Base-by-base conservation (phyloP, 2,888 invertebrate species). In the Adelognathus sp. region DNA sequence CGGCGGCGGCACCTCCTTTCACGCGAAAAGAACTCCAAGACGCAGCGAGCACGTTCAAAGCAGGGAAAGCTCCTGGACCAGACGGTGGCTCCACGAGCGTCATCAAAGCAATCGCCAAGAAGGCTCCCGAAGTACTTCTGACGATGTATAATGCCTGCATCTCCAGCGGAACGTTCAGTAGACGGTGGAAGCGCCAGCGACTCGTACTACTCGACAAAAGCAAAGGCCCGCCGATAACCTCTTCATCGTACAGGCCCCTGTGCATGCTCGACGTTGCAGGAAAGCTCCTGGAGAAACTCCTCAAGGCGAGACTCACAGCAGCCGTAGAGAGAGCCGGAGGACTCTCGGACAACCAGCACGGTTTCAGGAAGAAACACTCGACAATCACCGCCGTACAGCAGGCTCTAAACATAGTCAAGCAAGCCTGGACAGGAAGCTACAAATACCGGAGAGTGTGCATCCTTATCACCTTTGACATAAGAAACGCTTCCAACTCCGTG, bases 221-320 rank as follows among this genome's bases (percentile, higher is more conserved):
- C 9, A 80, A 79, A 46, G 77, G 81, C 16, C 46, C 72, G 16
- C 63, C 70, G 18, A 21, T 66, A 14, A 67, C 66, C 11, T 41
- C 82, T 21, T 81, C 33, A 29, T 46, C 60, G 39, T 82, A 61
- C 58, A 73, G 75, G n/a, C 78, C 73, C n/a, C 75, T 81, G 0
- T 78, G 77, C 63, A 18, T 83, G 44, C 29, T 72, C 0, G 54
- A 71, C 31, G 44, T 44, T 1, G 46, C 61, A 21, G 76, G 71
- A 2, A 82, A 80, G 56, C 67, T 83, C 11, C 60, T 71, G 1
- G 81, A 83, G 63, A 81, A 76, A 58, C n/a, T 83, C 58, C 52
- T 84, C 56, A 75, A 72, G 70, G 46, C 44, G 6, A 60, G 82
- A 44, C 54, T 83, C 18, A 27, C 52, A 1, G 24, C 9, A 16